A percentile compares a stretch with the other conserved stretches of the same genome.
phyloP scores from a whole-genome alignment of 2,888 invertebrate genomes.

The Caradrina clavipalpis region DNA sequence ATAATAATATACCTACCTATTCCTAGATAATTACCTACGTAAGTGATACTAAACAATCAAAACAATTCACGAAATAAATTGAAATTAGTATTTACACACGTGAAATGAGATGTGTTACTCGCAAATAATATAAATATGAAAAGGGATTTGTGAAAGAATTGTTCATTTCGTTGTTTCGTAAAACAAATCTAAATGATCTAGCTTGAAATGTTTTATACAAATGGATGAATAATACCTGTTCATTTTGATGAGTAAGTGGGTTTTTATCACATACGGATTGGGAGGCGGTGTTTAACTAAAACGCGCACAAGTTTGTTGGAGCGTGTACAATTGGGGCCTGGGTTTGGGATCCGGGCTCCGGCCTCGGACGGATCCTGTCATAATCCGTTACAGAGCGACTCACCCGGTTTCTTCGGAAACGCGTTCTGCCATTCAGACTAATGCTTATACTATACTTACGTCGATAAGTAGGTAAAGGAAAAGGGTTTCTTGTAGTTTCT shows the following conservation, averaged over 20 bases:
- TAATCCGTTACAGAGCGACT: constrained; percentile 69
- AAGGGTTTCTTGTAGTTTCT: constrained; percentile 17
- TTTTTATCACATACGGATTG: constrained; percentile 48
- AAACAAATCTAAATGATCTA: constrained; percentile 38
- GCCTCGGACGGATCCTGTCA: constrained; percentile 59
- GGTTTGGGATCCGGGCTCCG: constrained; percentile 40
- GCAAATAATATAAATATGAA: constrained; percentile 31
- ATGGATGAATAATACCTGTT: constrained; percentile 37
- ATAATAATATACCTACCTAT: constrained; percentile 1
- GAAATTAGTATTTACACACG: constrained; percentile 10
- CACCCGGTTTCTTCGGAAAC: constrained; percentile 58
- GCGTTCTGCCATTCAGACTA: constrained; percentile 44
- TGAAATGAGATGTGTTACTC: constrained; percentile 26
- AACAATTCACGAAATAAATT: constrained; percentile 23
- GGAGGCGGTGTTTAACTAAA: constrained; percentile 66
- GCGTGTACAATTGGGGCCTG: constrained; percentile 71
- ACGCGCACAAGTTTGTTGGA: constrained; percentile 72
- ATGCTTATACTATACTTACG: constrained; percentile 31
- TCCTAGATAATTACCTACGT: constrained; percentile 23
- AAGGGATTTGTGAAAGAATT: constrained; percentile 29
- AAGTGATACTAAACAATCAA: not conserved
- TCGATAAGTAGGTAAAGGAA: constrained; percentile 23
- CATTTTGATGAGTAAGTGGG: constrained; percentile 37
- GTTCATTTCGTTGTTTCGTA: constrained; percentile 31
- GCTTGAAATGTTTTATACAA: constrained; percentile 21